phyloP scores from a whole-genome alignment of 2,797 vertebrate genomes.

The Melanotaenia boesemani region DNA sequence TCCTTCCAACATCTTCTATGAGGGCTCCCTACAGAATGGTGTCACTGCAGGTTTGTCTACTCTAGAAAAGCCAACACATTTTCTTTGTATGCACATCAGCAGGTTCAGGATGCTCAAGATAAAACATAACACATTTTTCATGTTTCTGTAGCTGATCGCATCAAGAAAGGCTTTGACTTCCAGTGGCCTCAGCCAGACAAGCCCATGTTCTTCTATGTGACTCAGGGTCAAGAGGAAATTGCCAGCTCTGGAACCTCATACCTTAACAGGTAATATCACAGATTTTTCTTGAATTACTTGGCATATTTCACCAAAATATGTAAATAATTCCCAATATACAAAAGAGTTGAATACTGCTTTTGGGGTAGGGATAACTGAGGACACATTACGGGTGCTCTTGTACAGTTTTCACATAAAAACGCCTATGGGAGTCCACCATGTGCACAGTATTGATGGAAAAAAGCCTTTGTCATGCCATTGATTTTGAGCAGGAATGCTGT shows the following conservation, averaged over 20 bases:
- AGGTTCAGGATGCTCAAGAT: not conserved
- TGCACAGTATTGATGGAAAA: not conserved
- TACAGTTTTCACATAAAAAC: not conserved
- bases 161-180: constrained; percentile 99
- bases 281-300: constrained; percentile 4
- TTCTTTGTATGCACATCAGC: not conserved
- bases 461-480: not conserved
- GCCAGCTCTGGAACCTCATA: constrained; percentile 99
- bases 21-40: constrained; percentile 96
- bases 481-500: not conserved
- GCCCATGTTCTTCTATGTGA: constrained; percentile 99
- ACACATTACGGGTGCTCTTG: not conserved
- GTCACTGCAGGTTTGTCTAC: constrained; percentile 89
- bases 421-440: too few relatives aligned
- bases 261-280: constrained; percentile 91
- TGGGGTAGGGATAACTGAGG: not conserved
- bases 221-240: constrained; percentile 98
- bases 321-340: not conserved
- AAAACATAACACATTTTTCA: not conserved
- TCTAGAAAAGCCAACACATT: not conserved
- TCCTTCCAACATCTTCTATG: constrained; percentile 99
- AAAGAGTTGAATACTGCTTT: not conserved
- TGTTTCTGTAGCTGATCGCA: constrained; percentile 88
- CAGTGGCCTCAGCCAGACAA: constrained; percentile 99
- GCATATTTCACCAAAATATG: constrained; percentile 1